Evolutionary conservation across 1,140 invertebrate species (phyloP), one percentile per base, ranked within the genome.

Genomic region (Drosophila rhopaloa): DNA sequence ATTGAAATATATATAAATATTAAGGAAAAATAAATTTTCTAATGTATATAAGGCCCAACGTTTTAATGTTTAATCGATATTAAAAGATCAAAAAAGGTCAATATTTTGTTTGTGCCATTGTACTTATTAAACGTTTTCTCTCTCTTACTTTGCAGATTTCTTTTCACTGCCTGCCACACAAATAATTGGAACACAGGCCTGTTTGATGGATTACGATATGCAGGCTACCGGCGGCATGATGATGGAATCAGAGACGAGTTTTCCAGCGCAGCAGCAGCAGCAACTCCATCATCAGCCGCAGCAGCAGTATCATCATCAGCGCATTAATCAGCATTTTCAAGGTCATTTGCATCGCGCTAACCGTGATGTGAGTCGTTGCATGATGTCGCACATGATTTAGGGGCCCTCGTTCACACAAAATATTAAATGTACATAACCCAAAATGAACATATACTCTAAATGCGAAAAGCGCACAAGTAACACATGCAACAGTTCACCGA

Each of bases 291-390:
- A 62, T 8, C 61, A 65, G 10, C 63, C 73, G 9, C 65, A 63
- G 2, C 81, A 78, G 51, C 58, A 65, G 48, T 54, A 68, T 16
- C 67, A 67, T 24, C 74, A 76, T 48, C 83, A 71, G 58, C 80
- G 80, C 53, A 71, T 90, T 37, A 73, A 90, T 73, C 89, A 88
- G 67, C 80, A 86, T 79, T 91, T 90, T 90, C 90, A 91, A 91
- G 90, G 90, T 89, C 90, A 91, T 79, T 91, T 91, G 83, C 90
- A 91, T 79, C 90, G 90, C 83, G 76, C 90, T 76, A 91, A 91
- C 81, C 90, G 90, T 72, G 90, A 91, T 86, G 90, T 91, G 80
- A 91, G 90, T 91, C 90, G 90, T 91, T 91, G 90, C 86, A 91
- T 91, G 86, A 83, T 90, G 81, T 91, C 90, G 76, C 90, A 91